These are phyloP conservation scores for Cerceris ruficornis DNA, from an alignment of 2,888 invertebrate genomes.

Conservation along the genomic window DNA sequence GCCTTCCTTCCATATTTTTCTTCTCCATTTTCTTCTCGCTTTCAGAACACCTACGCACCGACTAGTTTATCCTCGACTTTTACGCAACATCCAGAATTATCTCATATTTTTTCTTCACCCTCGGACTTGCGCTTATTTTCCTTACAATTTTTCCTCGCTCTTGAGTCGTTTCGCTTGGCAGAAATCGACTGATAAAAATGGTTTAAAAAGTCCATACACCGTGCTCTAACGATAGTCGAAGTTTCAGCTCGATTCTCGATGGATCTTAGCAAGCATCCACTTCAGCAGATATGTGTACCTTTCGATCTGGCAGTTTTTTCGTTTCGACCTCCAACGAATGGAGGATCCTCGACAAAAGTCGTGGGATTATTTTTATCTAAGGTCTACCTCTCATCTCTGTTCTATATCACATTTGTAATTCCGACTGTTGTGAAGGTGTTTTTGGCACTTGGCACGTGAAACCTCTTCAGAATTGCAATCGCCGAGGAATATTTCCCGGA, in stretches of 20 bases:
- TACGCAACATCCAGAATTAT: too few relatives aligned
- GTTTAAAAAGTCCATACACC: too few relatives aligned
- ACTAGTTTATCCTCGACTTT: neutral
- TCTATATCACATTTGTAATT: conserved; percentile 25
- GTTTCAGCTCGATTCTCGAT: too few relatives aligned
- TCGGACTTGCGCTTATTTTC: too few relatives aligned
- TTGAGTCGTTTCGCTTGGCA: too few relatives aligned
- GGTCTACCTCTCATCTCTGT: neutral
- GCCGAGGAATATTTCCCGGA: neutral
- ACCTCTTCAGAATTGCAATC: neutral
- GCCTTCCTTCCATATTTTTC: conserved; percentile 62
- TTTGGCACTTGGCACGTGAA: conserved; percentile 23
- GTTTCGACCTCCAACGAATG: neutral
- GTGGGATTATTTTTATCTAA: neutral
- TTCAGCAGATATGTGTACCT: too few relatives aligned
- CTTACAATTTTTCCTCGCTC: too few relatives aligned
- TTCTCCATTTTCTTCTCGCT: conserved; percentile 24
- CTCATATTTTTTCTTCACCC: too few relatives aligned
- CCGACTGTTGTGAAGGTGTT: neutral
- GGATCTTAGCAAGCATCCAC: too few relatives aligned
- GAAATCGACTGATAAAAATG: too few relatives aligned
- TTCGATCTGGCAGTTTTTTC: neutral
- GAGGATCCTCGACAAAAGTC: neutral
- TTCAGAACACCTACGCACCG: neutral
- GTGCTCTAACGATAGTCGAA: too few relatives aligned